Conservation (phyloP, 2,797 vertebrate species). For the Orientallactaga sibirica region DNA sequence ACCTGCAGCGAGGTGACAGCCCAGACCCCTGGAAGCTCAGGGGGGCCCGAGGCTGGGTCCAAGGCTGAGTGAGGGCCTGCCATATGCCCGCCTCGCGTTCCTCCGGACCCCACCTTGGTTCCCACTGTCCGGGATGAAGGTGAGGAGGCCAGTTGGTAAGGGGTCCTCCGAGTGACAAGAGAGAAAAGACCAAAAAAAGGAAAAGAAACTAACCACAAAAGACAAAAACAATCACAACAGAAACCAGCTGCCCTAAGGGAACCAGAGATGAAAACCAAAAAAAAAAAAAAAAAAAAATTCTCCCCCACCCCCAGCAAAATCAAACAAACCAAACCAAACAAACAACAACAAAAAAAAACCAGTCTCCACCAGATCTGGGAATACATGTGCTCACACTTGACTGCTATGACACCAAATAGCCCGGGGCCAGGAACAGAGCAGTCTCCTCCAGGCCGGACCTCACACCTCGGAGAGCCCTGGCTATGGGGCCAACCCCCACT, state of each 20-base stretch:
- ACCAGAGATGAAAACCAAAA: slow-evolving; percentile 75
- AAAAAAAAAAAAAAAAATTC: slow-evolving; percentile 32
- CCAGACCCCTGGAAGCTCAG: slow-evolving; percentile 89
- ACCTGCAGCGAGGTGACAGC: slow-evolving; percentile 92
- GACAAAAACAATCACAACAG: slow-evolving; percentile 81
- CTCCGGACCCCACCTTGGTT: slow-evolving; percentile 20
- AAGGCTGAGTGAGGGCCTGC: slow-evolving; percentile 91
- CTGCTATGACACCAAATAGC: slow-evolving; percentile 77
- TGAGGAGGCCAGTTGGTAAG: slow-evolving; percentile 82
- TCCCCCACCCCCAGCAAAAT: not conserved
- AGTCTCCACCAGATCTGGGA: slow-evolving; percentile 76
- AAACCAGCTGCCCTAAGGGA: slow-evolving; percentile 82
- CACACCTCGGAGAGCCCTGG: not conserved
- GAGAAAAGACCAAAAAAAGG: slow-evolving; percentile 84
- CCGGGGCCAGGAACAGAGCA: slow-evolving; percentile 61
- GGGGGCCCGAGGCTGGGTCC: slow-evolving; percentile 85
- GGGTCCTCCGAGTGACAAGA: slow-evolving; percentile 75
- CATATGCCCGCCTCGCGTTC: slow-evolving; percentile 62
- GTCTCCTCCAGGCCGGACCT: slow-evolving; percentile 60
- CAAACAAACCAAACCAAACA: slow-evolving; percentile 76
- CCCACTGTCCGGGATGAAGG: slow-evolving; percentile 83
- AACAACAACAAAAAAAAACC: slow-evolving; percentile 32
- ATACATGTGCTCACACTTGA: slow-evolving; percentile 53
- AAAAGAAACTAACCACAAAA: slow-evolving; percentile 64
- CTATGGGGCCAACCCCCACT: slow-evolving; percentile 62